Evolutionary conservation across 30 jellyfish, hydroid and myxozoan species (phyloP), one percentile per base, ranked within the genome.

Genomic region (Aurelia sp.): DNA sequence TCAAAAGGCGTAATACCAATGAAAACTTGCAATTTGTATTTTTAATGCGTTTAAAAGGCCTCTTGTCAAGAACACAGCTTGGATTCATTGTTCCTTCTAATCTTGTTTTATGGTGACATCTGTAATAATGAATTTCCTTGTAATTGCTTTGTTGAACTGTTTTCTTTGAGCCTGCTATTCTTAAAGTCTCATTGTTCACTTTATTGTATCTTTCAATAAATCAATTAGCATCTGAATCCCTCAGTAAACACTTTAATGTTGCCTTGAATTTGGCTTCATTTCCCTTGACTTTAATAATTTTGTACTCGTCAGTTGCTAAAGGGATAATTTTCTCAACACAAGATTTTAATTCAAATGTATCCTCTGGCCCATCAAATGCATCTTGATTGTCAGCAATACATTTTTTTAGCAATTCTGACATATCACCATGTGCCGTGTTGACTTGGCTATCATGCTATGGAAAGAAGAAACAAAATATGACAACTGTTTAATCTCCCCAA

Each of bases 281-380:
- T 60, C 70, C 70, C 70, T 60, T 60, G 27, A 60, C 70, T 60
- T 60, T 60, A 60, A 60, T 12, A 60, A 60, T 60, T 60, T 60
- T 60, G 70, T 60, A 60, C 21, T 60, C 70, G 11, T 60, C 70
- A 4, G 70, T 60, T 60, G 70, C 16, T 60, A 60, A 60, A 3
- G 70, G 70, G 11, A 60, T 60, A 23, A 60, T 60, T 60, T 60
- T 22, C 11, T n/a, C 70, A 19, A 60, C 70, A 23, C 70, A 60
- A 60, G 70, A 60, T 60, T 60, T 60, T 60, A 60, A 60, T 60
- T 60, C 70, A 11, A 60, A 60, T 60, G 70, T 60, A 60, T 60
- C 70, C 70, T 60, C 70, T 60, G 70, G 70, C 70, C 70, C 70
- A 4, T 60, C 70, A 60, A 60, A 60, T 60, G 70, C 27, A 60